Percentiles rank a stretch among this genome's conserved stretches.
These are phyloP conservation scores for Zapornia atra DNA, from an alignment of 2,113 vertebrate species.

Conservation along the genomic window DNA sequence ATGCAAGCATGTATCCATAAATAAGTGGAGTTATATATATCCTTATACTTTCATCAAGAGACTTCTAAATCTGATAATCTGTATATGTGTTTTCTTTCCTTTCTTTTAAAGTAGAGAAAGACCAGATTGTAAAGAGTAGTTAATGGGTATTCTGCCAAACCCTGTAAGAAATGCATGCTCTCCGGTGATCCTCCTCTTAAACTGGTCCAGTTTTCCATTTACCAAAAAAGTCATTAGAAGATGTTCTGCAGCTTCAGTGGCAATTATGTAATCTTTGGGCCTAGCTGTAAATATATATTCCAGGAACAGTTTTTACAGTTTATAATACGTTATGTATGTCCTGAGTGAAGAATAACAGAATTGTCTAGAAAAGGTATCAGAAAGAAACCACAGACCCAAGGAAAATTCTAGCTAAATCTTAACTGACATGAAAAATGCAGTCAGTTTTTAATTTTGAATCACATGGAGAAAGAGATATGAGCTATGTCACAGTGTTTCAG, in stretches of 20 bases:
- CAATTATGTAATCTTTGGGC: neutral
- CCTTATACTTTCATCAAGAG: neutral
- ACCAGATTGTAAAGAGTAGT: neutral
- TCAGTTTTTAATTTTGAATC: neutral
- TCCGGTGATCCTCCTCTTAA: neutral
- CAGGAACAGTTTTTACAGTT: neutral
- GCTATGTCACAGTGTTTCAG: neutral
- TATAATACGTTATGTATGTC: neutral
- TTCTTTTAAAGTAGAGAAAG: neutral
- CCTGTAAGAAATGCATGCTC: neutral
- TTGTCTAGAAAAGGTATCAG: neutral
- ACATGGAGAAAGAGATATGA: neutral
- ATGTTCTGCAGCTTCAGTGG: neutral
- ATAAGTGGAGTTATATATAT: neutral
- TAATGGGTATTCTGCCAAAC: neutral
- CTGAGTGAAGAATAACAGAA: neutral
- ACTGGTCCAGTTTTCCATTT: neutral
- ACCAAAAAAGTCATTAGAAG: neutral
- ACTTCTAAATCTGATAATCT: neutral
- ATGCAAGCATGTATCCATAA: neutral
- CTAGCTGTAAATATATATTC: neutral
- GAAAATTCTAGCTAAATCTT: neutral
- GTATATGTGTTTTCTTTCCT: neutral
- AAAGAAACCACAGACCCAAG: neutral
- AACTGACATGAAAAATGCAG: neutral